Percentiles rank a stretch among this genome's conserved stretches.
Conservation (phyloP, 2,797 vertebrate species). For the Chloroceryle amazona region DNA sequence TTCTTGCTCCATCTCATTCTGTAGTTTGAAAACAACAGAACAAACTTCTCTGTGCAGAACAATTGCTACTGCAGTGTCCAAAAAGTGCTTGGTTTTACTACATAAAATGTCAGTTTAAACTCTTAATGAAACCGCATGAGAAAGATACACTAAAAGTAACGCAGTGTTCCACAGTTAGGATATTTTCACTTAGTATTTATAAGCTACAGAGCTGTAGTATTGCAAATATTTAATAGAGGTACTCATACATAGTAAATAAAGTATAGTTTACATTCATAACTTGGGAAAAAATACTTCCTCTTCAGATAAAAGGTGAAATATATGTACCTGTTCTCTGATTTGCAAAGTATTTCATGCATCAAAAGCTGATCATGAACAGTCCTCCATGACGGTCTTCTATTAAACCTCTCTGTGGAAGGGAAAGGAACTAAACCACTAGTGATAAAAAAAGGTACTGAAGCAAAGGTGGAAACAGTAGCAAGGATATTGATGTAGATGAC, state of each 20-base stretch:
- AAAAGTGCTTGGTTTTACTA: background rate
- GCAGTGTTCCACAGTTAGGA: background rate
- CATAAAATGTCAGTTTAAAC: background rate
- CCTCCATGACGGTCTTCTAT: background rate
- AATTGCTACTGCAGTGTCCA: background rate
- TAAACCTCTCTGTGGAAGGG: background rate
- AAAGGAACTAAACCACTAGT: background rate
- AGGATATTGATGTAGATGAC: background rate
- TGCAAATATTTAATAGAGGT: background rate
- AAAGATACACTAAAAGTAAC: background rate
- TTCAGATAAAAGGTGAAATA: background rate
- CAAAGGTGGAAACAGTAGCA: background rate
- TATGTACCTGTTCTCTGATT: background rate
- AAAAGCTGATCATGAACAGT: conserved; percentile 29
- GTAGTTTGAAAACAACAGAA: background rate
- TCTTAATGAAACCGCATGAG: background rate
- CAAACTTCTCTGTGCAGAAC: background rate
- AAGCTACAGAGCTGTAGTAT: background rate
- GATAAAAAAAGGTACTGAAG: background rate
- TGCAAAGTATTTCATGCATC: conserved; percentile 10
- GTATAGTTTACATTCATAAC: background rate
- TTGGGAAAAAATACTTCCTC: background rate
- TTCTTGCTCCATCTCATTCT: background rate
- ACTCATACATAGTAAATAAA: background rate
- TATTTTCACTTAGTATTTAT: background rate